Evolutionary conservation across 1,140 invertebrate species (phyloP), one percentile per base, ranked within the genome.

Genomic region (Cryptotermes secundus): DNA sequence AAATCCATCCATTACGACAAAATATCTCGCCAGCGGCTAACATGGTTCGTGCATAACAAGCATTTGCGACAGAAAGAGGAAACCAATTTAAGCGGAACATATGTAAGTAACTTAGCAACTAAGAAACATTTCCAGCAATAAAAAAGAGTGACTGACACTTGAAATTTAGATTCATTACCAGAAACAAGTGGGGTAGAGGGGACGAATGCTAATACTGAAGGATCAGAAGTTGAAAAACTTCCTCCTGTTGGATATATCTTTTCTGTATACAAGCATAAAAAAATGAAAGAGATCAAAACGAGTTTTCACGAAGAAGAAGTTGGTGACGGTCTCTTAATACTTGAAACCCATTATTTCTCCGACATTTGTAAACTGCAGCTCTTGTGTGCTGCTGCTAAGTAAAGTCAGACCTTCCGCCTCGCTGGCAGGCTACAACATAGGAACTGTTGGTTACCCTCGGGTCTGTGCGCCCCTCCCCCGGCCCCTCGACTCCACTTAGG

Each of bases 401-500:
- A 59, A 59, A 59, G 53, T 59, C 53, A 59, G 53, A 59, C 53
- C 53, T 22, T 59, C 53, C 19, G 53, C 53, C 38, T 24, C 6
- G 81, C 42, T 38, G 81, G n/a, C n/a, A n/a, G n/a, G n/a, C n/a
- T n/a, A n/a, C n/a, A n/a, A 81, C 81, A 42, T 36, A 42, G 81
- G 81, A 59, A 59, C 53, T 59, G 53, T 59, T 59, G 53, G 53
- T 59, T 59, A 24, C 53, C 53, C 53, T 59, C 53, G 53, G 53
- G 53, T 10, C 53, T 59, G 53, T 9, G 53, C n/a, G 19, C n/a
- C 81, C n/a, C 0, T 24, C 34, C 36, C 38, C 49, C 81, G 22
- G 16, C 49, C 42, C 34, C 81, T 19, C 81, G 81, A 42, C 83
- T 24, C 83, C 85, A 85, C 85, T 85, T 81, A 80, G 85, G 79